Percentiles rank a stretch among this genome's conserved stretches.
Conservation (phyloP, 2,888 invertebrate species). For the Mechanitis messenoides region DNA sequence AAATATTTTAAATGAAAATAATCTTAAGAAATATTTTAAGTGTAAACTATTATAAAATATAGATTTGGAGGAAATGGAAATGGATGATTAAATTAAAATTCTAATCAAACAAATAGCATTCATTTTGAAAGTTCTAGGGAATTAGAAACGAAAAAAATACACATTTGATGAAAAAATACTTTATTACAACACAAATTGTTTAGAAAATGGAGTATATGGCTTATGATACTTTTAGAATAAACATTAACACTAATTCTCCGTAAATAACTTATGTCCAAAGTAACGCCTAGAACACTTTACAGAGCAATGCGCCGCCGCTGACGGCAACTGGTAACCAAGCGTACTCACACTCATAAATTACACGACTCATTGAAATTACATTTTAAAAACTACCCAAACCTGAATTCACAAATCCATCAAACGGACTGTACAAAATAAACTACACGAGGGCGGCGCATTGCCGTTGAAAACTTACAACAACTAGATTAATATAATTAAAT, state of each 20-base stretch:
- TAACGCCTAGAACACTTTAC: constrained; percentile 45
- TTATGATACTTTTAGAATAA: constrained; percentile 32
- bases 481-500: constrained; percentile 8
- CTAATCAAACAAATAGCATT: too few relatives aligned
- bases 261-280: constrained; percentile 44
- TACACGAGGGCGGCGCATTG: constrained; percentile 18
- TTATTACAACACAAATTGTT: constrained; percentile 50
- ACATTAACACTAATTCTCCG: constrained; percentile 34
- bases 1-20: too few relatives aligned
- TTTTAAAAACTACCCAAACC: constrained; percentile 1
- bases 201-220: constrained; percentile 52
- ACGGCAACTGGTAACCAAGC: constrained; percentile 13
- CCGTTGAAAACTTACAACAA: constrained; percentile 20
- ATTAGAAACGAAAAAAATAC: constrained; percentile 12
- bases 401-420: constrained; percentile 3
- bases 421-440: constrained; percentile 10
- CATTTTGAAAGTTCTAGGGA: not conserved
- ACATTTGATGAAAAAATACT: constrained; percentile 47
- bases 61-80: too few relatives aligned
- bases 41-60: too few relatives aligned
- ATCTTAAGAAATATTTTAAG: too few relatives aligned
- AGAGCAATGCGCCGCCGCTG: constrained; percentile 34
- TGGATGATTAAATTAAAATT: too few relatives aligned
- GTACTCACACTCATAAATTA: constrained; percentile 12
- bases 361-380: constrained; percentile 6